Evolutionary conservation across 2,888 invertebrate species (phyloP).

Genomic region (Tridacna crocea): DNA sequence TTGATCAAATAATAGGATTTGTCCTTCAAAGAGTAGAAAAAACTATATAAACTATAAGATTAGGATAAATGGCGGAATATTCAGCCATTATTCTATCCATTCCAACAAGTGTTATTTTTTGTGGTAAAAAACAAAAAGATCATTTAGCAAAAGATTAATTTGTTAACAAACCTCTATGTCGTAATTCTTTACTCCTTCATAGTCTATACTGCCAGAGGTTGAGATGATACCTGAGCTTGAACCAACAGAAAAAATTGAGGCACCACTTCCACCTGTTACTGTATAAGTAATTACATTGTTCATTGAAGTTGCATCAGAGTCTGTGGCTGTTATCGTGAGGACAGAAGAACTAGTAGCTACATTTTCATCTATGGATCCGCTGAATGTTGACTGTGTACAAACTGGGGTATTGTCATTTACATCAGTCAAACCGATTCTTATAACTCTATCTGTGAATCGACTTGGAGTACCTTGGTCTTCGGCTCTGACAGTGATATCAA

Average conservation of each 20-base stretch:
- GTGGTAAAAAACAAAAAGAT: too few species aligned
- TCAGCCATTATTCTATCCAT: too few species aligned
- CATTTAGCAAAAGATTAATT: neutral
- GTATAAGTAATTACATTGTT: conserved; percentile 70
- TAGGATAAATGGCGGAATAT: too few species aligned
- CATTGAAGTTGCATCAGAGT: conserved; percentile 61
- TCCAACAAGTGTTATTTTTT: too few species aligned
- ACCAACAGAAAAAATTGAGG: conserved; percentile 66
- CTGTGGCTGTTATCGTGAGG: conserved; percentile 53
- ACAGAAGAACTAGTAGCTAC: conserved; percentile 41
- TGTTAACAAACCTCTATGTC: conserved; percentile 60
- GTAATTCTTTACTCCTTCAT: conserved; percentile 68
- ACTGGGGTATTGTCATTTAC: conserved; percentile 70
- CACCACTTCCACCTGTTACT: conserved; percentile 66
- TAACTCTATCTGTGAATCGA: conserved; percentile 60
- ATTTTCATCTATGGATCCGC: conserved; percentile 66
- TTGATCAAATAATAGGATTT: too few species aligned
- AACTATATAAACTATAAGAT: too few species aligned
- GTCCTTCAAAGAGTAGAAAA: too few species aligned
- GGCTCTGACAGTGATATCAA: conserved; percentile 68
- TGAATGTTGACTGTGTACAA: conserved; percentile 58
- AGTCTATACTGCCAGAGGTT: conserved; percentile 66
- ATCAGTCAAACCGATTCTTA: conserved; percentile 64
- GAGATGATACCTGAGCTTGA: conserved; percentile 66
- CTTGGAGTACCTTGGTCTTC: conserved; percentile 70